Percentiles rank a stretch among this genome's conserved stretches.
Conservation (phyloP, 2,797 vertebrate genomes). For the Circus cinereus region DNA sequence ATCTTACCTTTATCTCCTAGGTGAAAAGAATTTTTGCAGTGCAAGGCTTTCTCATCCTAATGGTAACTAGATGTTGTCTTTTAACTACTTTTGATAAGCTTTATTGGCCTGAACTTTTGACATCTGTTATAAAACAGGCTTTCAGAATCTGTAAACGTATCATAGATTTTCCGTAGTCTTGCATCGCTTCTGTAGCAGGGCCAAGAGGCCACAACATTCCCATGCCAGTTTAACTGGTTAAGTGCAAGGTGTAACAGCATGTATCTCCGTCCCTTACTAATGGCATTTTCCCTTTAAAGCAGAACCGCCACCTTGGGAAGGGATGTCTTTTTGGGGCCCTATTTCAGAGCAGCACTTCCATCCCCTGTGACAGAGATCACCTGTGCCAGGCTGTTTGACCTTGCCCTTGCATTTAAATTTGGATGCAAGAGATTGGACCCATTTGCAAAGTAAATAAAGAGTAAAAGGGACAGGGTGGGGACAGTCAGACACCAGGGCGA, state of each 20-base stretch:
- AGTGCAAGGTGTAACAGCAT: neutral
- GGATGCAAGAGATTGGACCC: neutral
- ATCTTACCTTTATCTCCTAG: neutral
- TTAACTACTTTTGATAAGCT: neutral
- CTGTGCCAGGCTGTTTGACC: too few relatives aligned
- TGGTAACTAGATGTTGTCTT: neutral
- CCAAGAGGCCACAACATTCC: neutral
- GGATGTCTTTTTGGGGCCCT: too few relatives aligned
- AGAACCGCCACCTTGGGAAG: neutral
- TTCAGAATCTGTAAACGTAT: neutral
- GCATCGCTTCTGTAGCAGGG: neutral
- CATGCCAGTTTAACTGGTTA: neutral
- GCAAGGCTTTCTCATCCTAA: neutral
- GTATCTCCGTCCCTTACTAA: neutral
- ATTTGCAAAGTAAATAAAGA: neutral
- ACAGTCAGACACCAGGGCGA: rapidly evolving
- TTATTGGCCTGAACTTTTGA: neutral
- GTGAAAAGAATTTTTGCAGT: neutral
- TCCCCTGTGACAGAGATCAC: too few relatives aligned
- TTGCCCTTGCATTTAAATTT: neutral
- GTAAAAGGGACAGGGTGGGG: too few relatives aligned
- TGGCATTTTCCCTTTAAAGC: neutral
- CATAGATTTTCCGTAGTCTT: neutral
- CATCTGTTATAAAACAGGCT: too few relatives aligned
- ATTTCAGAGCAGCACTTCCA: neutral